Evolutionary conservation across 2,113 vertebrate genomes (phyloP).

Genomic region (Dissostichus mawsoni): DNA sequence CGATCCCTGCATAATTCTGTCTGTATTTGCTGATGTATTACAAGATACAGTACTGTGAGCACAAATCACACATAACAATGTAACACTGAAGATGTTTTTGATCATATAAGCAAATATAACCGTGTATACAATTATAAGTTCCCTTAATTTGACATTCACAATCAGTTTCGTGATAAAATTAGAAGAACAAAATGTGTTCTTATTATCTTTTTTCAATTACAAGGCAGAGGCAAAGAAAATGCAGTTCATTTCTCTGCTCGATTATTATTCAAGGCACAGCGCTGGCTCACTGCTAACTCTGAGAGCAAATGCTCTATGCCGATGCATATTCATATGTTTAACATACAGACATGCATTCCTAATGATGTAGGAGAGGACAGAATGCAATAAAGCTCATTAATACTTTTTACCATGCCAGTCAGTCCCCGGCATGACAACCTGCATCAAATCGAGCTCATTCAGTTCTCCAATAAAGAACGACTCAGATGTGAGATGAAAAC

Average conservation of each 20-base stretch:
- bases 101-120: conserved; percentile 35
- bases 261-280: conserved; percentile 85
- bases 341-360: conserved; percentile 83
- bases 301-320: conserved; percentile 77
- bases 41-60: conserved; percentile 6
- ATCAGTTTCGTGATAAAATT: conserved; percentile 24
- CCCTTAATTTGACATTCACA: conserved; percentile 35
- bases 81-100: conserved; percentile 16
- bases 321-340: conserved; percentile 89
- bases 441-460: conserved; percentile 61
- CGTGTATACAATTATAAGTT: background rate
- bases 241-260: conserved; percentile 53
- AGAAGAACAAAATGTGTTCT: conserved; percentile 25
- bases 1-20: background rate
- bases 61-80: conserved; percentile 30
- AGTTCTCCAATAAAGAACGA: conserved; percentile 45
- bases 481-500: conserved; percentile 35
- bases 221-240: conserved; percentile 43
- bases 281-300: conserved; percentile 74
- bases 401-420: conserved; percentile 78
- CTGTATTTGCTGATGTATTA: conserved; percentile 7
- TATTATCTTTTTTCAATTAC: conserved; percentile 59
- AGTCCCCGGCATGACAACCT: conserved; percentile 54
- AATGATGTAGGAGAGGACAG: conserved; percentile 72
- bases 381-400: conserved; percentile 82